Conservation (phyloP, 2,888 invertebrate species). For the Odiellus spinosus region DNA sequence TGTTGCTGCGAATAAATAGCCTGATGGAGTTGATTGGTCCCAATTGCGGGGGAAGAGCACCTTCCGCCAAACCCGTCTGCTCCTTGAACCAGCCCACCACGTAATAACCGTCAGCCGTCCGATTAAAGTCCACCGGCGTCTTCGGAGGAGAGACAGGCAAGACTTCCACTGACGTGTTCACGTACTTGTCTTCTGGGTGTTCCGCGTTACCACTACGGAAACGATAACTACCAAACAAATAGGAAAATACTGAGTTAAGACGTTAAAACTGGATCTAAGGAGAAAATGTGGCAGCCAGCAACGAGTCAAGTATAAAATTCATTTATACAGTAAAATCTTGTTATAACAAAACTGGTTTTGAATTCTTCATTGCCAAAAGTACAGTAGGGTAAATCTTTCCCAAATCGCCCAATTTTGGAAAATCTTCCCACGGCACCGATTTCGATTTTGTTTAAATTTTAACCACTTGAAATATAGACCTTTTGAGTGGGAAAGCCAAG, state of each 20-base stretch:
- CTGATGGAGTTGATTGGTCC: conserved; percentile 48
- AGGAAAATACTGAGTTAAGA: neutral
- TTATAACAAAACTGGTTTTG: too few relatives aligned
- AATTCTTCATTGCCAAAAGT: too few relatives aligned
- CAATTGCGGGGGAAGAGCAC: conserved; percentile 13
- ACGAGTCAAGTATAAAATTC: neutral
- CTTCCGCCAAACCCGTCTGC: conserved; percentile 16
- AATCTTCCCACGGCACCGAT: too few relatives aligned
- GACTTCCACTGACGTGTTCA: conserved; percentile 70
- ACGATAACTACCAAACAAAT: neutral
- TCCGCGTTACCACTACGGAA: conserved; percentile 79
- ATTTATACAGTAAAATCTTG: too few relatives aligned
- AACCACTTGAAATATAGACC: too few relatives aligned
- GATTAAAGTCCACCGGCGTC: conserved; percentile 8
- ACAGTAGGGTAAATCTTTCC: too few relatives aligned
- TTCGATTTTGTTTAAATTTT: too few relatives aligned
- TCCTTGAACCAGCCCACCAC: conserved; percentile 16
- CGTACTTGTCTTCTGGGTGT: conserved; percentile 72
- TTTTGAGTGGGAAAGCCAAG: too few relatives aligned
- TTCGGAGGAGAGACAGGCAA: conserved; percentile 34
- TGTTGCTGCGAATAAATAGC: conserved; percentile 59
- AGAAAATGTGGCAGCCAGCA: neutral
- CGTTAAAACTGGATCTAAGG: conserved; percentile 1
- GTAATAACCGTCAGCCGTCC: conserved; percentile 16
- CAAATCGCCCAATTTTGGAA: too few relatives aligned